Base-by-base conservation (phyloP, 2,113 vertebrate species). In the Gymnogyps californianus region DNA sequence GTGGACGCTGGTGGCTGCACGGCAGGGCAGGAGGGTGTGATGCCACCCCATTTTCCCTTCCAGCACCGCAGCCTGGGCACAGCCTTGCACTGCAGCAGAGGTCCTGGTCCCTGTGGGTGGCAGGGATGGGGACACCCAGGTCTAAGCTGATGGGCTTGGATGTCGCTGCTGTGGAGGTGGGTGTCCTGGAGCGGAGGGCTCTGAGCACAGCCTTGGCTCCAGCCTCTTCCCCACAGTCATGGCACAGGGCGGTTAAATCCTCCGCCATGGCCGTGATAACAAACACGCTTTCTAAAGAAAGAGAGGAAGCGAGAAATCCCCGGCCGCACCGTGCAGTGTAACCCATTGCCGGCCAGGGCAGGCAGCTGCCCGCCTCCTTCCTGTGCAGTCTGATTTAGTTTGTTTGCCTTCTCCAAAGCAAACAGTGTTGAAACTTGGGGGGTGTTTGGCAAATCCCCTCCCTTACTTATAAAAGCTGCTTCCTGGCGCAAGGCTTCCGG, bases 291-390 rank as follows among this genome's bases (percentile, higher is more conserved):
- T 18, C 38, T 4, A 5, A 83, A 96, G 89, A 93, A 90, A 86
- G 89, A 69, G 83, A 86, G 89, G 94, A 96, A 96, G 57, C 1
- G 6, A 84, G 89, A 78, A 72, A 51, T 54, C n/a, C 71, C 87
- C 2, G 46, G 49, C 71, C 3, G 2, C 3, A 7, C 29, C 0
- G 2, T 1, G 6, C 0, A 8, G 55, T 16, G n/a, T 9, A 58
- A 81, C 13, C 4, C 6, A 0, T 8, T 46, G 74, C 52, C 1
- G 25, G 65, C 82, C 25, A 1, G 87, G 64, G 58, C 76, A 10
- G 31, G 51, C 51, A 32, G 49, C 67, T 47, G 86, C 66, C 83
- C 6, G 2, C 58, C 87, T 40, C 74, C 77, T 95, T 97, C 96
- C 94, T 78, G 72, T 6, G 44, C 55, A 4, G 46, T 13, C 87